A percentile compares a stretch with the other conserved stretches of the same genome.
These are phyloP conservation scores for Zele albiditarsus DNA, from an alignment of 2,888 invertebrate species.

Conservation along the genomic window DNA sequence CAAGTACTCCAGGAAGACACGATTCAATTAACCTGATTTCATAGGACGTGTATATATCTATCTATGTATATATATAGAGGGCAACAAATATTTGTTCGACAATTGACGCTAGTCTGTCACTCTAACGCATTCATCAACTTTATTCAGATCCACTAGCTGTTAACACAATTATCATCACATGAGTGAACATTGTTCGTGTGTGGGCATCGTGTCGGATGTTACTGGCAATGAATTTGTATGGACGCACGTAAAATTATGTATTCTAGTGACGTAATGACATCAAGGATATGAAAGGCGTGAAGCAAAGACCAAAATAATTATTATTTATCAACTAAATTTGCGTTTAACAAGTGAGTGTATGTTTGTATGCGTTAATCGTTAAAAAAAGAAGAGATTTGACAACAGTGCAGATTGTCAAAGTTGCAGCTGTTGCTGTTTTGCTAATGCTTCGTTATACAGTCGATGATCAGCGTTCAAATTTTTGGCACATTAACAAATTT, in stretches of 20 bases:
- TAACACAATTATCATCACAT: background rate
- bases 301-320: conserved; percentile 49
- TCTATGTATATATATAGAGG: background rate
- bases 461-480: conserved; percentile 27
- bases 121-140: background rate
- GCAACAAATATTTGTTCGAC: conserved; percentile 13
- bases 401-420: conserved; percentile 33
- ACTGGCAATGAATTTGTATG: conserved; percentile 5
- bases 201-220: background rate
- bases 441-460: conserved; percentile 5
- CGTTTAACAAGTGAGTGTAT: background rate
- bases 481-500: conserved; percentile 25
- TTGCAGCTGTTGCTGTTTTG: conserved; percentile 36
- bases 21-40: conserved; percentile 28
- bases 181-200: background rate
- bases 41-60: background rate
- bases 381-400: conserved; percentile 8
- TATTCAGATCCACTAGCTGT: background rate
- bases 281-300: conserved; percentile 46
- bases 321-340: conserved; percentile 23
- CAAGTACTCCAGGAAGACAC: background rate
- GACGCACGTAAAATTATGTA: background rate
- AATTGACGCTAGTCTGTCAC: background rate
- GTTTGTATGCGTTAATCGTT: background rate
- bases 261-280: conserved; percentile 37